Conservation (phyloP, 2,113 vertebrate species). For the Macheiramphus alcinus region DNA sequence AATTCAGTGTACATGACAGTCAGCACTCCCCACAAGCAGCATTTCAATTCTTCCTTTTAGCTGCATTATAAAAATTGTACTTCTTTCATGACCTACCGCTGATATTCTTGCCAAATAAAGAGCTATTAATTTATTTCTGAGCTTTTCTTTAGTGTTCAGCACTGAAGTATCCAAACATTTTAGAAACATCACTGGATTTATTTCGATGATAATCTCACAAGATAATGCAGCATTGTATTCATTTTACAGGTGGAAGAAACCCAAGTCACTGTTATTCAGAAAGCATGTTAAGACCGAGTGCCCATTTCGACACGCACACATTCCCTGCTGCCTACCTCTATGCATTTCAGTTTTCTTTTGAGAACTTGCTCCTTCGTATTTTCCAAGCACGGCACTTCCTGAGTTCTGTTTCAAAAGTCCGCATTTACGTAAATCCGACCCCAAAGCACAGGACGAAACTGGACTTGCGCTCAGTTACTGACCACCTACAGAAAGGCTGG, state of each 20-base stretch:
- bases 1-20: background rate
- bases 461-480: background rate
- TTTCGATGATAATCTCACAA: background rate
- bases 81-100: accelerated
- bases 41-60: background rate
- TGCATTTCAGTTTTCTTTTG: background rate
- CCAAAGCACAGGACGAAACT: accelerated
- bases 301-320: accelerated
- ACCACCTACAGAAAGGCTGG: background rate
- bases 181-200: background rate
- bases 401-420: background rate
- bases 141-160: background rate
- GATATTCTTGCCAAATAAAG: background rate
- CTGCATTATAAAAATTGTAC: background rate
- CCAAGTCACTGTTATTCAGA: background rate
- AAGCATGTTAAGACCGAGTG: accelerated
- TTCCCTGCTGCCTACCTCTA: background rate
- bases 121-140: background rate
- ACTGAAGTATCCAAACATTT: background rate
- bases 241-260: background rate
- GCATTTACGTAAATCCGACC: background rate
- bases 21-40: background rate
- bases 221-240: background rate
- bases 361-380: background rate
- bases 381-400: background rate